Base-by-base conservation (phyloP, 2,888 invertebrate species). In the Syrphus vitripennis region DNA sequence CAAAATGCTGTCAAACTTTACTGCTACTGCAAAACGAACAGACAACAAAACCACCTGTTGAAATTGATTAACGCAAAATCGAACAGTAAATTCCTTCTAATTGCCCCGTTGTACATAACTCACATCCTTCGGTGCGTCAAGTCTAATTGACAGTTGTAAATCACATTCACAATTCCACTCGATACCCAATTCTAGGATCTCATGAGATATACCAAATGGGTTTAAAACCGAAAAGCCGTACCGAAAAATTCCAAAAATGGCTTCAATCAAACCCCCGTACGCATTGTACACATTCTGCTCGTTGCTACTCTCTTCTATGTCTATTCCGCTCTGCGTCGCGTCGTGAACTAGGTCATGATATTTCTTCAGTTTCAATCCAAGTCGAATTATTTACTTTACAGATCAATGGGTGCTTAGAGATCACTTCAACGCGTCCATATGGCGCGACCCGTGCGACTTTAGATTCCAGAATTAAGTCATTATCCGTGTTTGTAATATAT, bases 121-220 rank as follows among this genome's bases (percentile, higher is more conserved):
- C 63, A 82, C 50, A 78, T 86, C 86, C 86, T 82, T 86, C 53
- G 77, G 72, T 59, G 61, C 74, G 69, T 70, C 82, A 74, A 42
- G 77, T 74, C 86, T 86, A 86, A 86, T 86, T 86, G 86, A 82
- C 86, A 86, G 82, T 86, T 86, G 86, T 86, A 78, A 86, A 82
- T 86, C 82, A 86, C 74, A 63, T 53, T 29, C 69, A 61, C 70
- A 70, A 79, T 80, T 59, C 14, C 79, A 79, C 42, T 42, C 55
- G 61, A 69, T 65, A 65, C 29, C 57, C 80, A 71, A 80, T 84
- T 84, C 81, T 80, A 84, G 84, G 84, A 84, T 84, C 42, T 55
- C 48, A 12, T 10, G 4, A 48, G 16, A 48, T 42, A 3, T 10
- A 31, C 55, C 69, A 40, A 76, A 59, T 34, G 19, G 12, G 53